phyloP scores from a whole-genome alignment of 2,797 vertebrate genomes.

The Phoebastria nigripes region DNA sequence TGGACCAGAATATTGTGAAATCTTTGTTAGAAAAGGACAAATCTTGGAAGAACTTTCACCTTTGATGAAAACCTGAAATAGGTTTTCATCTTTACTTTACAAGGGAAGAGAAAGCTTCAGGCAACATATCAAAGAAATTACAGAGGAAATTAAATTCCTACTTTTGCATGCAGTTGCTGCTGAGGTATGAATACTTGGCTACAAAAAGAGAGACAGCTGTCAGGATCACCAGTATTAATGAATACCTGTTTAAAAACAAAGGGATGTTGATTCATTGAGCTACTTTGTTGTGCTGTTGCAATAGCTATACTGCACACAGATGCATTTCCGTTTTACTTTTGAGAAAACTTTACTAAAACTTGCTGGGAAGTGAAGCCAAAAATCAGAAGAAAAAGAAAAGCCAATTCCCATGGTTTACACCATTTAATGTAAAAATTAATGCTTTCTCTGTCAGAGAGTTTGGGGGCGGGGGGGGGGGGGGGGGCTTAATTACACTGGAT shows the following conservation, averaged over 20 bases:
- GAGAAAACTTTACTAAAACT: conserved; percentile 3
- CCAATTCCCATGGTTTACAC: not conserved
- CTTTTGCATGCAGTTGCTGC: not conserved
- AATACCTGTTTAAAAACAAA: conserved; percentile 4
- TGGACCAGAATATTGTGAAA: not conserved
- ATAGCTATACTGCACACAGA: not conserved
- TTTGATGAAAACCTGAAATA: conserved; percentile 15
- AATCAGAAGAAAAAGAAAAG: conserved; percentile 28
- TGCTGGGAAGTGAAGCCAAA: not conserved
- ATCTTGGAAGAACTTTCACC: not conserved
- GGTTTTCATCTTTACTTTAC: not conserved
- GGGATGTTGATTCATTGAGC: accelerated
- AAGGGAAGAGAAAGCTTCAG: not conserved
- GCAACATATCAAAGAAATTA: not conserved
- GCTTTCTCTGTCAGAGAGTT: not conserved
- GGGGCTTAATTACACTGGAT: conserved; percentile 25
- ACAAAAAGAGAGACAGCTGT: not conserved
- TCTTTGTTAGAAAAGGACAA: not conserved
- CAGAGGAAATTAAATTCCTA: not conserved
- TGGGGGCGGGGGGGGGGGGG: accelerated
- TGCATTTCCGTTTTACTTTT: not conserved
- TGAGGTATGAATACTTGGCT: not conserved
- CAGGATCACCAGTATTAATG: not conserved
- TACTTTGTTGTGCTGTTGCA: not conserved
- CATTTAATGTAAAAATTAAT: conserved; percentile 32